These are phyloP conservation scores for Euzophera pinguis DNA, from an alignment of 2,888 invertebrate species.

Conservation along the genomic window DNA sequence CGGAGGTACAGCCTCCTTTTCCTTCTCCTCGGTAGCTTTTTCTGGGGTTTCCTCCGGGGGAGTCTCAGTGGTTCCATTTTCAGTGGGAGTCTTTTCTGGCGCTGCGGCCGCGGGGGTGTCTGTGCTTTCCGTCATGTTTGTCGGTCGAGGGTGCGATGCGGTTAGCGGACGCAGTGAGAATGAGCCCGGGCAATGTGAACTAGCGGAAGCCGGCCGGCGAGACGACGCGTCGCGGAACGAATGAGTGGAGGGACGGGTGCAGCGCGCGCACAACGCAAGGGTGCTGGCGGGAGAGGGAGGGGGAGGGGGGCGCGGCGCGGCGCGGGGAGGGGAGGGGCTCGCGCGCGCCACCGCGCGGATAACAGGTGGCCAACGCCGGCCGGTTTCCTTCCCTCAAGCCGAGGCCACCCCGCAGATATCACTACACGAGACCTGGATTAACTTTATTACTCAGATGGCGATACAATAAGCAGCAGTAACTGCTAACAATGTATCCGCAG, in stretches of 20 bases:
- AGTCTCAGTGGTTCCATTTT: constrained; percentile 71
- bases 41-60: constrained; percentile 75
- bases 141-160: constrained; percentile 45
- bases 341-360: constrained; percentile 49
- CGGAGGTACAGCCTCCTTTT: constrained; percentile 70
- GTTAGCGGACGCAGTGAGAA: constrained; percentile 61
- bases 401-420: constrained; percentile 43
- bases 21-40: constrained; percentile 76
- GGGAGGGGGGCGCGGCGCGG: constrained; percentile 26
- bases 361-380: constrained; percentile 66
- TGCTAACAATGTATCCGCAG: constrained; percentile 35
- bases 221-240: constrained; percentile 75
- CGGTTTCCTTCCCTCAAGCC: constrained; percentile 49
- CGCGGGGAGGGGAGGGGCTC: constrained; percentile 28
- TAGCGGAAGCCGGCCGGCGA: constrained; percentile 64
- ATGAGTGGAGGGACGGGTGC: constrained; percentile 69
- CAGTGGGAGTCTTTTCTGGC: constrained; percentile 79
- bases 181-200: constrained; percentile 48
- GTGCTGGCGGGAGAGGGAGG: constrained; percentile 24
- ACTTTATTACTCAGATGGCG: constrained; percentile 61
- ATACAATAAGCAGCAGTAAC: constrained; percentile 47
- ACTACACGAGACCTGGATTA: constrained; percentile 68
- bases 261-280: constrained; percentile 54
- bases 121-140: constrained; percentile 75
- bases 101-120: constrained; percentile 74